A percentile compares a stretch with the other conserved stretches of the same genome.
These are phyloP conservation scores for Tricholauxania praeusta DNA, from an alignment of 2,888 invertebrate species.

Conservation along the genomic window DNA sequence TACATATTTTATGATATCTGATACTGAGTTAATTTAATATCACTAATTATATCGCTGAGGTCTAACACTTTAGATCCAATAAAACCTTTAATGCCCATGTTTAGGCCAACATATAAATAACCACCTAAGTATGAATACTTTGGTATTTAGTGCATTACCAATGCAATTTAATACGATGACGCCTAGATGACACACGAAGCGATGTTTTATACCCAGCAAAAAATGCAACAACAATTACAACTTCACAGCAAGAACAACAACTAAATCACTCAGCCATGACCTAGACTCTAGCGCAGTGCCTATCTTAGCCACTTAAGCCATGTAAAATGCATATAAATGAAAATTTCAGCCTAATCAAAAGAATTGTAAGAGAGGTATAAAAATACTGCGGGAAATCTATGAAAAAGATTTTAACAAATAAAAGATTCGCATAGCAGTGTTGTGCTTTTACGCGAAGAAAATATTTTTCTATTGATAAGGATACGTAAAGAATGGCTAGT, in stretches of 20 bases:
- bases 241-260: too few relatives aligned
- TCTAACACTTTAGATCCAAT: too few relatives aligned
- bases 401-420: not conserved
- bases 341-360: not conserved
- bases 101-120: too few relatives aligned
- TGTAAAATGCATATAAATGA: not conserved
- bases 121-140: too few relatives aligned
- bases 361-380: not conserved
- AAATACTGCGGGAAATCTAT: not conserved
- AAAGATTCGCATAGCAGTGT: too few relatives aligned
- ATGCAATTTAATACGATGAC: slow-evolving; percentile 17
- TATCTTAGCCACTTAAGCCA: not conserved
- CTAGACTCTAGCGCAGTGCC: slow-evolving; percentile 15
- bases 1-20: too few relatives aligned
- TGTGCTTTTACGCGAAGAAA: too few relatives aligned
- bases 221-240: not conserved
- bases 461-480: too few relatives aligned
- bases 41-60: too few relatives aligned
- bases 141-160: not conserved
- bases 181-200: slow-evolving; percentile 18
- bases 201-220: not conserved
- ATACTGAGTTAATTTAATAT: too few relatives aligned
- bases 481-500: too few relatives aligned
- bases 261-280: slow-evolving; percentile 24
- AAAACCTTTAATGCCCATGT: too few relatives aligned